phyloP scores from a whole-genome alignment of 2,113 vertebrate species.

The Ageneiosus marmoratus region DNA sequence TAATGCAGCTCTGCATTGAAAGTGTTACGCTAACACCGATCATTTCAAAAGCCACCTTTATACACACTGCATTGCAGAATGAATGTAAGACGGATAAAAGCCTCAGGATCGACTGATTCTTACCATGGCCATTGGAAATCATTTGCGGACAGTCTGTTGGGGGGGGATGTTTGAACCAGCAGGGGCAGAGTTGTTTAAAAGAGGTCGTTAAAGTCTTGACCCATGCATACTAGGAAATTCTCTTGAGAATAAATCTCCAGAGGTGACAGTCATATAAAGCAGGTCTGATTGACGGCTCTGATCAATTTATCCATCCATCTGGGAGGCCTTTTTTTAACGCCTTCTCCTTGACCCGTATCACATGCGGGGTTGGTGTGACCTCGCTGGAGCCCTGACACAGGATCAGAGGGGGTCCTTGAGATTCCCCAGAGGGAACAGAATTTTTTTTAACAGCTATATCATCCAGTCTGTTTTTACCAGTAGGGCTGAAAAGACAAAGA shows the following conservation, averaged over 20 bases:
- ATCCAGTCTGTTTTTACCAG: background rate
- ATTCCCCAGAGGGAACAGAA: background rate
- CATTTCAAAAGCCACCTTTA: background rate
- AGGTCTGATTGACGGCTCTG: constrained; percentile 32
- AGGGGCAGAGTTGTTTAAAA: background rate
- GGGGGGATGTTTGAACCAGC: background rate
- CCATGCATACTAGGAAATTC: constrained; percentile 6
- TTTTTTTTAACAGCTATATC: constrained; percentile 19
- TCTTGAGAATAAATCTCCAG: constrained; percentile 1
- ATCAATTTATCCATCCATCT: constrained; percentile 28
- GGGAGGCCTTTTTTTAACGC: background rate
- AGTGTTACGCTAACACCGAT: background rate
- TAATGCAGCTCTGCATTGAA: background rate
- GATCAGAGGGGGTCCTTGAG: constrained; percentile 1
- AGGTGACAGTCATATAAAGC: constrained; percentile 2
- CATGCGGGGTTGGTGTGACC: constrained; percentile 7
- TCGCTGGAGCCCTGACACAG: background rate
- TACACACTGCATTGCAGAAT: background rate
- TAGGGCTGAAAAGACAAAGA: constrained; percentile 3
- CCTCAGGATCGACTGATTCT: constrained; percentile 14
- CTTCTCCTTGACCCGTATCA: background rate
- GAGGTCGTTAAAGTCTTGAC: constrained; percentile 32
- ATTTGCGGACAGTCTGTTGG: background rate
- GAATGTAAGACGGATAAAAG: background rate
- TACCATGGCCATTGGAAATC: constrained; percentile 9